A percentile compares a stretch with the other conserved stretches of the same genome.
Conservation (phyloP, 2,797 vertebrate species). For the Dendrocincla tyrannina region DNA sequence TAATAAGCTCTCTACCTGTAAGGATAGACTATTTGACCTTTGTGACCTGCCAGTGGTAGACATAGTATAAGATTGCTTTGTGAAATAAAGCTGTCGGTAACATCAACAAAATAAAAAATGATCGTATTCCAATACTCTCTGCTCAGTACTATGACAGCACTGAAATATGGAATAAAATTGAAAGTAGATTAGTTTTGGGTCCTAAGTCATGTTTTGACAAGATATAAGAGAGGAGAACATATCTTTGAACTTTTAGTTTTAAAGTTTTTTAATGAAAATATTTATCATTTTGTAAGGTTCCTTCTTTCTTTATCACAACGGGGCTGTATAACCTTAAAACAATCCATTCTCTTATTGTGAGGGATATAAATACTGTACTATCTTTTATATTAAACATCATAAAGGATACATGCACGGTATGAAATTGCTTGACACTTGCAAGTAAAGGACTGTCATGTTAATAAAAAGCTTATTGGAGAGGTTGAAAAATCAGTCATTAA, state of each 20-base stretch:
- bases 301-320: constrained; percentile 78
- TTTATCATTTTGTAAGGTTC: constrained; percentile 84
- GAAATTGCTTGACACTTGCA: constrained; percentile 57
- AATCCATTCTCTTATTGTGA: constrained; percentile 76
- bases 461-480: constrained; percentile 73
- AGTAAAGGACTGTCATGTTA: constrained; percentile 70
- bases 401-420: constrained; percentile 49
- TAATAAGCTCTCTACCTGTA: constrained; percentile 86
- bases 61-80: constrained; percentile 98
- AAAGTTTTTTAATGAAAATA: constrained; percentile 88
- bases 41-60: constrained; percentile 89
- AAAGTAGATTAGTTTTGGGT: constrained; percentile 97
- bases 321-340: constrained; percentile 78
- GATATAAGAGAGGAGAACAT: constrained; percentile 83
- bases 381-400: constrained; percentile 75
- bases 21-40: constrained; percentile 88
- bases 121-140: constrained; percentile 86
- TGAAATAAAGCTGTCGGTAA: constrained; percentile 99
- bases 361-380: constrained; percentile 75
- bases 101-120: constrained; percentile 97
- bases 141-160: constrained; percentile 88
- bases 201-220: constrained; percentile 96
- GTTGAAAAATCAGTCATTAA: constrained; percentile 72
- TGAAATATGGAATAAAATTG: constrained; percentile 99
- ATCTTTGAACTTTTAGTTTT: constrained; percentile 86